These are phyloP conservation scores for Drosophila kikkawai DNA, from an alignment of 1,140 invertebrate genomes.

Conservation along the genomic window DNA sequence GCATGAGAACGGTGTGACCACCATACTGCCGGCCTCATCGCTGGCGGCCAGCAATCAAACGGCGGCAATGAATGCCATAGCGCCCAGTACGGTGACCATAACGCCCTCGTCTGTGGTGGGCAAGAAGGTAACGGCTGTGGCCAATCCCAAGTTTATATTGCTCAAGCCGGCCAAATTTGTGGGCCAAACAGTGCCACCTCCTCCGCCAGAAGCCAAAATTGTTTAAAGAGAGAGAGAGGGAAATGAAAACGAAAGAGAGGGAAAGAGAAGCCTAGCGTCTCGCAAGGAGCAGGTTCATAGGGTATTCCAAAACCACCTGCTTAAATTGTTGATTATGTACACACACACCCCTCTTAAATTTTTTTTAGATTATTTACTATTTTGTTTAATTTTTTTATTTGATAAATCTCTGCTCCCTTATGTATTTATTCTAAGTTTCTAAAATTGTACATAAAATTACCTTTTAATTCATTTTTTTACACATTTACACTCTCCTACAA, in stretches of 20 bases:
- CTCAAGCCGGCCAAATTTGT: conserved; percentile 61
- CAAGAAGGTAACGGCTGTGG: conserved; percentile 45
- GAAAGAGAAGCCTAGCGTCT: conserved; percentile 33
- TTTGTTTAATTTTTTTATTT: conserved; percentile 13
- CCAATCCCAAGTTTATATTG: conserved; percentile 69
- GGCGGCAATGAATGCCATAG: conserved; percentile 79
- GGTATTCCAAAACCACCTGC: conserved; percentile 13
- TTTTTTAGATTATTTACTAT: neutral
- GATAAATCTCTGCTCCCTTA: conserved; percentile 13
- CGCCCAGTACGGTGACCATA: conserved; percentile 80
- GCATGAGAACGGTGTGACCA: conserved; percentile 81
- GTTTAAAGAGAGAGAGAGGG: conserved; percentile 21
- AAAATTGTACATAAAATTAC: conserved; percentile 35
- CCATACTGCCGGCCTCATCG: conserved; percentile 78
- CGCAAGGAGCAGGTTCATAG: neutral
- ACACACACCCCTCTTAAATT: neutral
- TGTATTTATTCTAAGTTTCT: conserved; percentile 30
- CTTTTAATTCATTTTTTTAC: conserved; percentile 6
- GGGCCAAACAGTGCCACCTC: conserved; percentile 14
- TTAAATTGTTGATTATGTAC: conserved; percentile 30
- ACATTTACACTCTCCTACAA: conserved; percentile 1
- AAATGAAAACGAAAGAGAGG: conserved; percentile 2
- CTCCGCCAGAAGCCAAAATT: conserved; percentile 57
- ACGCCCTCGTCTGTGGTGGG: conserved; percentile 56
- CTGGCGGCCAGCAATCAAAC: conserved; percentile 73